Evolutionary conservation across 2,797 vertebrate species (phyloP).

Genomic region (Pteropus rufus): DNA sequence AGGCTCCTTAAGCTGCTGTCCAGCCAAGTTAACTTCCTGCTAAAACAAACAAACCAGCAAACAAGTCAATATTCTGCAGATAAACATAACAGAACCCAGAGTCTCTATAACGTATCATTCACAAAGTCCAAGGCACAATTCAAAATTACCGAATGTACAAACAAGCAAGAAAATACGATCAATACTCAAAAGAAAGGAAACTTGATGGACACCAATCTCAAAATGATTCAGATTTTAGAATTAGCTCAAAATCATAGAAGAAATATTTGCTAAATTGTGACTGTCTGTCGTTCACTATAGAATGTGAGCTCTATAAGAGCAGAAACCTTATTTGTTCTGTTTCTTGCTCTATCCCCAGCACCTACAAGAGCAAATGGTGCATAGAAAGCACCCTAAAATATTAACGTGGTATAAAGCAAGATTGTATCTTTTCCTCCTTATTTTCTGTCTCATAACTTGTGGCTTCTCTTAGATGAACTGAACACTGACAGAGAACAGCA

Average conservation of each 20-base stretch:
- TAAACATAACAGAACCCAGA: neutral
- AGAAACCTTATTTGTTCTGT: neutral
- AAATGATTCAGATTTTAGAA: neutral
- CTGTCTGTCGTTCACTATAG: neutral
- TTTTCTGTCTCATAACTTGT: neutral
- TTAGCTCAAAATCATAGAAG: neutral
- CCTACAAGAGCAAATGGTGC: neutral
- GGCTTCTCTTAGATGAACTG: neutral
- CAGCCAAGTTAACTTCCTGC: neutral
- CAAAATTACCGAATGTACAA: neutral
- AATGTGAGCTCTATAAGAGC: neutral
- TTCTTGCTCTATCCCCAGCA: neutral
- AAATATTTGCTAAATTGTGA: neutral
- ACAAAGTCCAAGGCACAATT: neutral
- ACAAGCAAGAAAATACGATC: neutral
- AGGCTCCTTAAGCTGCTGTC: too few relatives aligned
- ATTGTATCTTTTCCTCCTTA: neutral
- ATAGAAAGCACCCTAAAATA: neutral
- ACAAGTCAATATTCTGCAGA: neutral
- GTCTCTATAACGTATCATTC: fast-evolving
- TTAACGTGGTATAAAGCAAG: too few relatives aligned
- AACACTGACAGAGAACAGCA: neutral
- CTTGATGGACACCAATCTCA: neutral
- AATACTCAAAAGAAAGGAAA: neutral
- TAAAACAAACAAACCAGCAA: neutral